Percentiles rank a stretch among this genome's conserved stretches.
phyloP scores from a whole-genome alignment of 2,113 vertebrate species.

The Salminus brasiliensis region DNA sequence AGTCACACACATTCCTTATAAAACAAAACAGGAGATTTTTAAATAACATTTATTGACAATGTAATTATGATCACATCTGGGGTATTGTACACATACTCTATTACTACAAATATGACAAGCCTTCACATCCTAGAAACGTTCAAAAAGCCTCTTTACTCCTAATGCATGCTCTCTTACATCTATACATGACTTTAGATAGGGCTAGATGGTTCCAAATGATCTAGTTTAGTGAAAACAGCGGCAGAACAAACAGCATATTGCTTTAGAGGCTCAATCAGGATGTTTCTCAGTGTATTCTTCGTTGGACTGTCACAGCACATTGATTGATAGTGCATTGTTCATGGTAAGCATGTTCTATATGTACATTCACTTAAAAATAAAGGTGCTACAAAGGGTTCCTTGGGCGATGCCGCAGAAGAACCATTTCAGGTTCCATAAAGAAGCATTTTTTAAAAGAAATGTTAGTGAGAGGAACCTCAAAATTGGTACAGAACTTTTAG shows the following conservation, averaged over 20 bases:
- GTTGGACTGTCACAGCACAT: too few species aligned
- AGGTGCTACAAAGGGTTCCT: too few species aligned
- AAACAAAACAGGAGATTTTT: too few species aligned
- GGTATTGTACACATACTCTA: neutral
- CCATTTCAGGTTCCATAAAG: too few species aligned
- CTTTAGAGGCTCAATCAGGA: neutral
- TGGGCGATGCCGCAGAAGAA: too few species aligned
- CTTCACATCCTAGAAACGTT: neutral
- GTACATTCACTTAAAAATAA: too few species aligned
- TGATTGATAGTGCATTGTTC: neutral
- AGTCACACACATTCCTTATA: neutral
- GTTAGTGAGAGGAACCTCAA: too few species aligned
- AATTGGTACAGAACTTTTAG: too few species aligned
- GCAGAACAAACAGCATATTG: neutral
- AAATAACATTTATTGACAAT: neutral
- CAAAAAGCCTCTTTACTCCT: constrained; percentile 2
- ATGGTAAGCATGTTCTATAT: neutral
- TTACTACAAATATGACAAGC: neutral
- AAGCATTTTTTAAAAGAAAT: too few species aligned
- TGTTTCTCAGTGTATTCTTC: neutral
- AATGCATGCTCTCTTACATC: constrained; percentile 16
- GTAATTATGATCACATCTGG: neutral
- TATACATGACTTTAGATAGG: neutral
- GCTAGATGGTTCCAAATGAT: neutral
- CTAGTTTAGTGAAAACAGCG: neutral